A percentile compares a stretch with the other conserved stretches of the same genome.
These are phyloP conservation scores for Helarctos malayanus DNA, from an alignment of 2,797 vertebrate genomes.

Conservation along the genomic window DNA sequence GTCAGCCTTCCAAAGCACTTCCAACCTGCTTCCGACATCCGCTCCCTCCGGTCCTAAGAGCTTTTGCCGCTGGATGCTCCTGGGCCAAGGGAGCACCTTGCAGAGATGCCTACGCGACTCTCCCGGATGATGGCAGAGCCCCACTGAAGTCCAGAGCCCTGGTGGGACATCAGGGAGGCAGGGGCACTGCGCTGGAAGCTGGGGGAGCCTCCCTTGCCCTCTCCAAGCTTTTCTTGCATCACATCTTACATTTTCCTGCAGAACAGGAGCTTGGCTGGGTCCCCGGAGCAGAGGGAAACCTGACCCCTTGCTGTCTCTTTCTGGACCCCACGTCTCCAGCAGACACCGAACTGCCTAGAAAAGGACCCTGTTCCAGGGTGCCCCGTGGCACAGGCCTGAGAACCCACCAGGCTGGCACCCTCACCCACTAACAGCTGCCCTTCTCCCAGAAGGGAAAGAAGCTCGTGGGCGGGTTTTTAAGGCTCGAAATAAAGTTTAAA, in stretches of 20 bases:
- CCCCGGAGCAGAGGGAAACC: constrained; percentile 23
- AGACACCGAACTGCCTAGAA: not conserved
- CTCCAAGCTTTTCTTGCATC: not conserved
- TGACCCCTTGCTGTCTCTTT: not conserved
- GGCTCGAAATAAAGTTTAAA: constrained; percentile 86
- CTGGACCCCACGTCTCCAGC: not conserved
- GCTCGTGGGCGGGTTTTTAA: constrained; percentile 70
- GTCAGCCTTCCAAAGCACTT: not conserved
- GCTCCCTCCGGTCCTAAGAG: not conserved
- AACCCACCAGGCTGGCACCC: not conserved
- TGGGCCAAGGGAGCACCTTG: not conserved
- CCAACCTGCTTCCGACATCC: not conserved
- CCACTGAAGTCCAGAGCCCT: not conserved
- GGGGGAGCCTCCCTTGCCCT: not conserved
- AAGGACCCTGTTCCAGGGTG: not conserved
- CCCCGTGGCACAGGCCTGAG: not conserved
- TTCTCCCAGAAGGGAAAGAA: constrained; percentile 38
- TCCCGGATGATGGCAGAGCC: not conserved
- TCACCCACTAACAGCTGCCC: not conserved
- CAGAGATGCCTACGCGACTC: not conserved
- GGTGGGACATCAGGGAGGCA: not conserved
- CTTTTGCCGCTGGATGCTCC: not conserved
- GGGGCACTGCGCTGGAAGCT: not conserved
- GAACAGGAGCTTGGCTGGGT: not conserved
- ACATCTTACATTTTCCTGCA: not conserved